Conservation (phyloP, 2,888 invertebrate genomes). For the Hypercompe scribonia region DNA sequence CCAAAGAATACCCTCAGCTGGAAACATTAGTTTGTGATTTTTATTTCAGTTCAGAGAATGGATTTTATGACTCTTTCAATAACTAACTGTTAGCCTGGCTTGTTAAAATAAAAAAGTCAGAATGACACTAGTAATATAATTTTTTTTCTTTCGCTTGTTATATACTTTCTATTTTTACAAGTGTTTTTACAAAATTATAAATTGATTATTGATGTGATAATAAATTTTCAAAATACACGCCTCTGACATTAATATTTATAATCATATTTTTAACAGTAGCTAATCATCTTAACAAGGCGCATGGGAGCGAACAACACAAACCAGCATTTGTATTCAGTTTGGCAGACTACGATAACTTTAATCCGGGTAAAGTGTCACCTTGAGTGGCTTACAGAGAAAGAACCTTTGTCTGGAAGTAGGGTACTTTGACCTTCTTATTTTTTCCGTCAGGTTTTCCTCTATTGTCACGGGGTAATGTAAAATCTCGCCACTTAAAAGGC, state of each 20-base stretch:
- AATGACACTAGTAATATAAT: conserved; percentile 7
- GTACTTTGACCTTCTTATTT: conserved; percentile 80
- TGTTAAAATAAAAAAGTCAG: conserved; percentile 48
- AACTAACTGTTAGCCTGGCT: conserved; percentile 67
- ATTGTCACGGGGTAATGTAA: conserved; percentile 78
- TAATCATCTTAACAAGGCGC: conserved; percentile 68
- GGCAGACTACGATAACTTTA: conserved; percentile 85
- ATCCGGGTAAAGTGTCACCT: conserved; percentile 86
- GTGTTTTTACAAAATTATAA: background rate
- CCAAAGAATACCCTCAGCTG: conserved; percentile 59
- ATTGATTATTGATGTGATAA: background rate
- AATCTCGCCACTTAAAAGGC: conserved; percentile 73
- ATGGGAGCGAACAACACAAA: conserved; percentile 58
- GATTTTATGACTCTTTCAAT: conserved; percentile 73
- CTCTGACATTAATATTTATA: conserved; percentile 24
- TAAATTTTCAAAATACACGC: background rate
- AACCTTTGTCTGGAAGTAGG: conserved; percentile 81
- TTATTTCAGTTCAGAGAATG: conserved; percentile 72
- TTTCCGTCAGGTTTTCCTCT: conserved; percentile 76
- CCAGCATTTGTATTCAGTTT: conserved; percentile 85
- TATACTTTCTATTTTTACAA: too few relatives aligned
- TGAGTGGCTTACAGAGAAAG: conserved; percentile 82
- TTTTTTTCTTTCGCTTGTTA: background rate
- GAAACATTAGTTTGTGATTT: conserved; percentile 71
- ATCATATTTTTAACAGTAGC: conserved; percentile 46